Percentiles rank a stretch among this genome's conserved stretches.
phyloP scores from a whole-genome alignment of 2,113 vertebrate genomes.

The Strix uralensis region DNA sequence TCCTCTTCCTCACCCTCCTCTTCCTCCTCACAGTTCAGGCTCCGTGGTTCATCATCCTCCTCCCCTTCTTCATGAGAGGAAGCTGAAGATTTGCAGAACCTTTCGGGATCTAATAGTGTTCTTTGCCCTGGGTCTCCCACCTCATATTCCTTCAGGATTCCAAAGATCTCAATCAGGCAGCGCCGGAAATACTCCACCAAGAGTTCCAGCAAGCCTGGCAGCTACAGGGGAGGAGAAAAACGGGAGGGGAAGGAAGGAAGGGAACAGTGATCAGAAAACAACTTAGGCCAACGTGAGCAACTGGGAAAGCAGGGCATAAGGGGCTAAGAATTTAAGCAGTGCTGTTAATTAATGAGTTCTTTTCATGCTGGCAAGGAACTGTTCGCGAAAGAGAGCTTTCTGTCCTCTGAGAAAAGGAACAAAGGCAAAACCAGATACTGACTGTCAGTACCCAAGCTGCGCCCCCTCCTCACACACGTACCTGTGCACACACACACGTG shows the following conservation, averaged over 20 bases:
- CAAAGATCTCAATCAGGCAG: slow-evolving; percentile 98
- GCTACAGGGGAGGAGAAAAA: slow-evolving; percentile 69
- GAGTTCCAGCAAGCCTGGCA: slow-evolving; percentile 94
- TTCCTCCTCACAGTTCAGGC: slow-evolving; percentile 71
- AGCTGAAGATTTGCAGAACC: slow-evolving; percentile 79
- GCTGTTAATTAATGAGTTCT: not conserved
- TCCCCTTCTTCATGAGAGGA: slow-evolving; percentile 72
- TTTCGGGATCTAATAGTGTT: slow-evolving; percentile 90
- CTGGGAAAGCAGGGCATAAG: not conserved
- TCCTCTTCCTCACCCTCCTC: slow-evolving; percentile 80
- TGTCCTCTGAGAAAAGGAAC: not conserved
- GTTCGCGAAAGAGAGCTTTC: not conserved
- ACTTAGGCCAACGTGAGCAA: not conserved
- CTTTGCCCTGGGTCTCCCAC: slow-evolving; percentile 96
- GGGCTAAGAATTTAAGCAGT: not conserved
- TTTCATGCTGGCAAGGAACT: not conserved
- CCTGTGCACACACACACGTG: not conserved
- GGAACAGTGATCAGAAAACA: slow-evolving; percentile 22
- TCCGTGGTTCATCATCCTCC: slow-evolving; percentile 72
- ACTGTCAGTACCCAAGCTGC: not conserved
- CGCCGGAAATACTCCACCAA: slow-evolving; percentile 97
- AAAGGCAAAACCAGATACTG: not conserved
- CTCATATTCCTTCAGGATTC: slow-evolving; percentile 96
- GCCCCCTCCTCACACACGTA: not conserved
- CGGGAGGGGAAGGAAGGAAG: slow-evolving; percentile 5